Evolutionary conservation across 2,888 invertebrate species (phyloP), one percentile per base, ranked within the genome.

Genomic region (Andrena fulva): DNA sequence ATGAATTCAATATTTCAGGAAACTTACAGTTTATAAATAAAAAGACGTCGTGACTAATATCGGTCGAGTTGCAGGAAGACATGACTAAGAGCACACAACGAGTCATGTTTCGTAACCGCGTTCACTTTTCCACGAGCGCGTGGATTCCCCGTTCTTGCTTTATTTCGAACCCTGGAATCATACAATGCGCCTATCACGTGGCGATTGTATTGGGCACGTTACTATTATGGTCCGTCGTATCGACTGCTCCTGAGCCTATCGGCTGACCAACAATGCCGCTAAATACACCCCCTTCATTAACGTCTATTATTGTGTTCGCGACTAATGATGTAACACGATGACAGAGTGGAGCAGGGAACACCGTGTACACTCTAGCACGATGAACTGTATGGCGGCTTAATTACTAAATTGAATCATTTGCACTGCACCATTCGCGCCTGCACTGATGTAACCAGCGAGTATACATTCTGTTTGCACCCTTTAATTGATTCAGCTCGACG

Each of bases 351-450:
- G 48, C 31, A 27, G 5, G 29, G 54, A 62, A 71, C 72, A 68
- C 35, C 27, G 35, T 20, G 33, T 42, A 59, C 59, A 59, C 56
- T 78, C 56, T 72, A 59, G 20, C 42, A 12, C 27, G 27, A 42
- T 24, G 52, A 64, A 71, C 54, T 50, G 29, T 48, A 24, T 52
- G 42, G 56, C 52, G 50, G 64, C 20, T 75, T 85, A 85, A 85
- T 82, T 82, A 59, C 69, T 72, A 69, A 82, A 77, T 80, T 68
- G 59, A 82, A 63, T 76, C 68, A 62, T 68, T 68, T 42, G 52
- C 56, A 33, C 33, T 29, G 29, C 54, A n/a, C 50, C 63, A n/a
- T 70, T 81, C 42, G 35, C 31, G 50, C 24, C n/a, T 33, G 7
- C 1, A 29, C 29, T 56, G 29, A 52, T 31, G 56, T 75, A 64